Percentiles rank a stretch among this genome's conserved stretches.
Conservation (phyloP, 1,140 invertebrate genomes). For the Metaphire vulgaris region DNA sequence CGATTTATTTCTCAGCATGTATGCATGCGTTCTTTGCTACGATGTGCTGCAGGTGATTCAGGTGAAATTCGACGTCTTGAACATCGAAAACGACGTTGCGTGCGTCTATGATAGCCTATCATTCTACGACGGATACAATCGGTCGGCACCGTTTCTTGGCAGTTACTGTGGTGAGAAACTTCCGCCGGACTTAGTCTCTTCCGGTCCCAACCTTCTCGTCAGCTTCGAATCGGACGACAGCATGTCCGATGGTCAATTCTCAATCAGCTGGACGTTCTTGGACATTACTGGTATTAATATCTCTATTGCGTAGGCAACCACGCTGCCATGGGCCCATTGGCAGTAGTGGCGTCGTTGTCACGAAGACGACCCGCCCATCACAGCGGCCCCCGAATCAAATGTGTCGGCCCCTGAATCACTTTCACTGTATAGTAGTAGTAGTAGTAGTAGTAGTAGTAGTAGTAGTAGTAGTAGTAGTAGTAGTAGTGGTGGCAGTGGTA, state of each 20-base stretch:
- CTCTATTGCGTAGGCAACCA: too few species aligned
- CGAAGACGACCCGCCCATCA: too few species aligned
- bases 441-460: too few species aligned
- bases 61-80: neutral
- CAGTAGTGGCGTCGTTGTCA: too few species aligned
- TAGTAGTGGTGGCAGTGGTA: too few species aligned
- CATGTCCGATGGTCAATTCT: neutral
- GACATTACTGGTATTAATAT: conserved; percentile 6
- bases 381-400: too few species aligned
- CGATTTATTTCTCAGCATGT: too few species aligned
- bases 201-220: conserved; percentile 34
- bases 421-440: too few species aligned
- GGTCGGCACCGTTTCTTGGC: conserved; percentile 1
- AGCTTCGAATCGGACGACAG: conserved; percentile 30
- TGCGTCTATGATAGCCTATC: neutral
- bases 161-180: conserved; percentile 31
- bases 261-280: conserved; percentile 1
- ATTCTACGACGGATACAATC: neutral
- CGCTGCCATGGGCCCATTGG: too few species aligned
- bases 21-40: too few species aligned
- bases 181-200: conserved; percentile 32
- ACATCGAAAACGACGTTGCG: neutral
- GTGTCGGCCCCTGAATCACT: too few species aligned
- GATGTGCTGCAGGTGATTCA: neutral
- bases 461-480: too few species aligned